Conservation (phyloP, 2,113 vertebrate genomes). For the Nannobrachium achirus region DNA sequence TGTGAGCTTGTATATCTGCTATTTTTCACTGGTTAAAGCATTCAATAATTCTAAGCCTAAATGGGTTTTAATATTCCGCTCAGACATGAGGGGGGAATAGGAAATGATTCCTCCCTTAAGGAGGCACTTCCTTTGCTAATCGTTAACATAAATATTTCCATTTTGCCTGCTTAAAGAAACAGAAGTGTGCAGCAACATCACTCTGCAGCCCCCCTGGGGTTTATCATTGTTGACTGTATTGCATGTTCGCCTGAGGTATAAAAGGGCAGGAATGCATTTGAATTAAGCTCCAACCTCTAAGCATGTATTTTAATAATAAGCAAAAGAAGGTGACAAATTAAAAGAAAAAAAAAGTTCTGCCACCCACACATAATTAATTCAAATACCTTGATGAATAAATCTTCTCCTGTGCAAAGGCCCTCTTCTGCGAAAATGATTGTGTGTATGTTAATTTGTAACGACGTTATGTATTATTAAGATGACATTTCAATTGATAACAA, state of each 20-base stretch:
- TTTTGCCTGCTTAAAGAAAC: slow-evolving; percentile 55
- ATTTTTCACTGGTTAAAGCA: no score
- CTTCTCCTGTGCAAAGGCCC: background rate
- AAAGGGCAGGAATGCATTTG: slow-evolving; percentile 28
- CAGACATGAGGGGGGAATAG: slow-evolving; percentile 29
- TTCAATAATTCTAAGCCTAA: no score
- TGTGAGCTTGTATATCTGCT: no score
- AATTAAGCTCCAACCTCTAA: slow-evolving; percentile 15
- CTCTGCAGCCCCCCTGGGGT: slow-evolving; percentile 24
- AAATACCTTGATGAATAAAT: slow-evolving; percentile 36
- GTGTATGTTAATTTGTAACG: slow-evolving; percentile 27
- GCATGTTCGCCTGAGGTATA: slow-evolving; percentile 15
- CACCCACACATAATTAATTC: slow-evolving; percentile 46
- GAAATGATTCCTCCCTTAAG: slow-evolving; percentile 54
- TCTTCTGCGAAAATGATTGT: slow-evolving; percentile 28
- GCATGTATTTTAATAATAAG: slow-evolving; percentile 27
- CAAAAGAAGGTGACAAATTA: slow-evolving; percentile 17
- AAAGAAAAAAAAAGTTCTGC: slow-evolving; percentile 16
- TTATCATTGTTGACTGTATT: slow-evolving; percentile 19
- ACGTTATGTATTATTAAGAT: slow-evolving; percentile 18
- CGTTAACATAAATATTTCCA: slow-evolving; percentile 58
- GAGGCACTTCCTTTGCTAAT: slow-evolving; percentile 60
- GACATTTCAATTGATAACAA: background rate
- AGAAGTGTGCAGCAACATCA: slow-evolving; percentile 17
- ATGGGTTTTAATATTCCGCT: slow-evolving; percentile 71